Evolutionary conservation across 2,797 vertebrate genomes (phyloP).

Genomic region (Eutrigla gurnardus): DNA sequence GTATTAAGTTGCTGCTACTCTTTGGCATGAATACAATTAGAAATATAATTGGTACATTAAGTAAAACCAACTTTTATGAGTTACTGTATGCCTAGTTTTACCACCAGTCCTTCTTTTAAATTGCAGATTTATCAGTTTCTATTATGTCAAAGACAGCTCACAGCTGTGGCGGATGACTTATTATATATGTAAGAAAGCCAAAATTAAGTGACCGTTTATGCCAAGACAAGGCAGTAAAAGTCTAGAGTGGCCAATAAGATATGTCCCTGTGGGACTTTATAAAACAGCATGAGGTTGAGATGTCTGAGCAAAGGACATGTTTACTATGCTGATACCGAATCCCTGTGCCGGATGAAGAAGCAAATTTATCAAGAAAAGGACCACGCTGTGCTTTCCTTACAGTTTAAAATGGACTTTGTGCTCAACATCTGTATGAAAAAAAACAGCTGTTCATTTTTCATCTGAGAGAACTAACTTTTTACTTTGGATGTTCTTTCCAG

Average conservation of each 20-base stretch:
- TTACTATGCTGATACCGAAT: constrained; percentile 30
- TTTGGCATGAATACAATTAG: neutral
- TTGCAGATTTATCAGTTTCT: constrained; percentile 13
- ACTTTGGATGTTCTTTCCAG: neutral
- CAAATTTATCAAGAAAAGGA: constrained; percentile 22
- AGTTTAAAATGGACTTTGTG: constrained; percentile 2
- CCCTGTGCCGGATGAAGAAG: constrained; percentile 19
- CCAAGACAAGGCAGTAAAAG: constrained; percentile 12
- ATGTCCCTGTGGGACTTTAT: constrained; percentile 23
- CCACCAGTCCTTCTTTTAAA: constrained; percentile 1
- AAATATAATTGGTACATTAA: neutral
- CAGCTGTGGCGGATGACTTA: constrained; percentile 11
- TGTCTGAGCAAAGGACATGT: constrained; percentile 36
- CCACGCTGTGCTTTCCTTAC: neutral
- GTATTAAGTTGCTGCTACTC: neutral
- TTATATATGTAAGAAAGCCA: constrained; percentile 18
- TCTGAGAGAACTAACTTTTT: neutral
- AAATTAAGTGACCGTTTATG: constrained; percentile 11
- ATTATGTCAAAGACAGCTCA: constrained; percentile 11
- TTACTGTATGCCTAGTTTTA: neutral
- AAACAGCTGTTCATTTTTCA: constrained; percentile 23
- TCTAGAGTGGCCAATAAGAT: constrained; percentile 15
- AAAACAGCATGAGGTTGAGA: constrained; percentile 13
- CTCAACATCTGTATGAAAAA: constrained; percentile 13
- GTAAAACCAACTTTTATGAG: neutral